Conservation (phyloP, 2,113 vertebrate species). For the Saccopteryx bilineata region DNA sequence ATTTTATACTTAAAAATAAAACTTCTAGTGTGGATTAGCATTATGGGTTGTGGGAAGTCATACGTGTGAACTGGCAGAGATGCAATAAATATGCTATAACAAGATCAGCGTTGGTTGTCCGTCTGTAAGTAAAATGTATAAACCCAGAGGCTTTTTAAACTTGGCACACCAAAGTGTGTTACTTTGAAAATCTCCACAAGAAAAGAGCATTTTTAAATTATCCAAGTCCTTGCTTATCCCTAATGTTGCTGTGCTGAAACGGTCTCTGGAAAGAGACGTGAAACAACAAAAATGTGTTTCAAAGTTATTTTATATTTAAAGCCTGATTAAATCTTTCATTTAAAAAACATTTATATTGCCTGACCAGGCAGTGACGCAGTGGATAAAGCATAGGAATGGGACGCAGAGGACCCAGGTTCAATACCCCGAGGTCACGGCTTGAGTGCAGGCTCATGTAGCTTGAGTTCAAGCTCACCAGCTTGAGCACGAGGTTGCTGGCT, state of each 20-base stretch:
- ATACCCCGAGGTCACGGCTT: too few species aligned
- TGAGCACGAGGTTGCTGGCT: too few species aligned
- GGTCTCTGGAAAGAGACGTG: neutral
- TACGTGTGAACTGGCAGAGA: neutral
- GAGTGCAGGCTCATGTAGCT: too few species aligned
- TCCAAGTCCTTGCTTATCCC: neutral
- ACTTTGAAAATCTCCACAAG: conserved; percentile 24
- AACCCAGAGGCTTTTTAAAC: neutral
- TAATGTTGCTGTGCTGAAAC: neutral
- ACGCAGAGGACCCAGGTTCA: too few species aligned
- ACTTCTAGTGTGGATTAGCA: neutral
- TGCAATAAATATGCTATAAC: neutral
- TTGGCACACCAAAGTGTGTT: neutral
- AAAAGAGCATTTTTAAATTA: neutral
- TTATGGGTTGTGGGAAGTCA: neutral
- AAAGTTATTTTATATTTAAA: conserved; percentile 8
- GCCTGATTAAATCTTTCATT: neutral
- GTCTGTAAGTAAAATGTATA: neutral
- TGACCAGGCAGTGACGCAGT: too few species aligned
- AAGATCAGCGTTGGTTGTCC: neutral
- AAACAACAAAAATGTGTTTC: conserved; percentile 20
- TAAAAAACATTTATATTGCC: neutral
- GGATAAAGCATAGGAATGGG: too few species aligned
- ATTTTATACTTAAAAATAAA: conserved; percentile 33
- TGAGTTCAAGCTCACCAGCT: too few species aligned